Evolutionary conservation across 2,113 vertebrate genomes (phyloP).

Genomic region (Ellobius talpinus): DNA sequence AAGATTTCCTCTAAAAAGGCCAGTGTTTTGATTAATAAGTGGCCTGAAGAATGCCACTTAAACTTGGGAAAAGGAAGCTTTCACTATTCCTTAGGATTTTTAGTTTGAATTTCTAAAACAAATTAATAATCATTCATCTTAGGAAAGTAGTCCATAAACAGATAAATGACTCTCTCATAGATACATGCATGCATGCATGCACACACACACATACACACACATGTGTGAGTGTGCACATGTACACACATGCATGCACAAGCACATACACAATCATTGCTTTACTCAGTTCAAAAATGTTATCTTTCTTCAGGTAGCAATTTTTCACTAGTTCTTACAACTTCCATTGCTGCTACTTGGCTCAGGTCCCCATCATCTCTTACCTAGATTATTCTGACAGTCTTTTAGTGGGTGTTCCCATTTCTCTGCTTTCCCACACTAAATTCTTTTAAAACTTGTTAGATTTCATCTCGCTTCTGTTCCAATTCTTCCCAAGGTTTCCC

Average conservation of each 20-base stretch:
- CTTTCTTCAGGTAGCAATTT: conserved; percentile 25
- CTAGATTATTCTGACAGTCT: not conserved
- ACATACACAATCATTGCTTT: not conserved
- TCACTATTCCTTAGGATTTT: not conserved
- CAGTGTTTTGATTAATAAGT: not conserved
- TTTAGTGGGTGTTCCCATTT: not conserved
- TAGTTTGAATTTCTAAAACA: not conserved
- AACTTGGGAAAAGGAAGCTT: not conserved
- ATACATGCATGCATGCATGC: not conserved
- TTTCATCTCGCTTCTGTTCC: not conserved
- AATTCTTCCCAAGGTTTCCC: not conserved
- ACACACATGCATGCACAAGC: no score
- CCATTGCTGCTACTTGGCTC: not conserved
- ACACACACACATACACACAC: no score
- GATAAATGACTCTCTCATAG: not conserved
- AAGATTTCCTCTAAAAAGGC: not conserved
- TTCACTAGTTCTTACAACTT: not conserved
- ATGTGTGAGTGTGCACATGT: no score
- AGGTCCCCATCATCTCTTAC: not conserved
- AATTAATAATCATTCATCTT: not conserved
- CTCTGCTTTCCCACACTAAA: not conserved
- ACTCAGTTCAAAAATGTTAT: conserved; percentile 1
- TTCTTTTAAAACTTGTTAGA: not conserved
- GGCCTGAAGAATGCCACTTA: not conserved
- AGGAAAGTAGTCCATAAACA: not conserved